These are phyloP conservation scores for Microtus montanus DNA, from an alignment of 2,113 vertebrate species.

Conservation along the genomic window DNA sequence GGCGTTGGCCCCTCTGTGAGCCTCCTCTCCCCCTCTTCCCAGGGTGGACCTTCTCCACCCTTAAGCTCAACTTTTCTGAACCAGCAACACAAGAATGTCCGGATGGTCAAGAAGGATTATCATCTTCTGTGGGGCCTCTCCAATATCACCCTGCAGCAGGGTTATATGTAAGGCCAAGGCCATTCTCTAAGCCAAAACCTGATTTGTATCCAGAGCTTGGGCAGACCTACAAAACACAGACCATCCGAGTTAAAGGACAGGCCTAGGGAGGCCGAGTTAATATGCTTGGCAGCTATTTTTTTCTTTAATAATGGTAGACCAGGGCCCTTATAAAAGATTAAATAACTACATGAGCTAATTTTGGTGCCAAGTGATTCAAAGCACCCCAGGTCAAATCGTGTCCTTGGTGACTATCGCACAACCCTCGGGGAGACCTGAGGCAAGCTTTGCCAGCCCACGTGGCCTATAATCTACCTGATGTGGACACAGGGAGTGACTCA, in stretches of 20 bases:
- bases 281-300: constrained; percentile 48
- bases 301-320: constrained; percentile 60
- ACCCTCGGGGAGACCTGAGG: not conserved
- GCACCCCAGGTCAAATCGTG: constrained; percentile 53
- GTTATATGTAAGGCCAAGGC: not conserved
- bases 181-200: not conserved
- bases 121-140: not conserved
- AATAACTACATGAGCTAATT: constrained; percentile 53
- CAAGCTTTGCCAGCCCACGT: not conserved
- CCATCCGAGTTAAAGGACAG: not conserved
- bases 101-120: constrained; percentile 56
- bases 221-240: not conserved
- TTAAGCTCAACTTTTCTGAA: constrained; percentile 56
- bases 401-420: constrained; percentile 22
- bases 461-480: not conserved
- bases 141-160: not conserved
- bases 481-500: not conserved
- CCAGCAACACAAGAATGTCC: constrained; percentile 62
- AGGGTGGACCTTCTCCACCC: constrained; percentile 68
- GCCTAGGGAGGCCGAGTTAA: constrained; percentile 43
- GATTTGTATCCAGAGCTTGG: not conserved
- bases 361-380: constrained; percentile 51
- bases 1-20: constrained; percentile 43
- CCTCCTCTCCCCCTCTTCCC: constrained; percentile 46
- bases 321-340: constrained; percentile 62